Evolutionary conservation across 1,140 invertebrate genomes (phyloP), one percentile per base, ranked within the genome.

Genomic region (Manduca sexta): DNA sequence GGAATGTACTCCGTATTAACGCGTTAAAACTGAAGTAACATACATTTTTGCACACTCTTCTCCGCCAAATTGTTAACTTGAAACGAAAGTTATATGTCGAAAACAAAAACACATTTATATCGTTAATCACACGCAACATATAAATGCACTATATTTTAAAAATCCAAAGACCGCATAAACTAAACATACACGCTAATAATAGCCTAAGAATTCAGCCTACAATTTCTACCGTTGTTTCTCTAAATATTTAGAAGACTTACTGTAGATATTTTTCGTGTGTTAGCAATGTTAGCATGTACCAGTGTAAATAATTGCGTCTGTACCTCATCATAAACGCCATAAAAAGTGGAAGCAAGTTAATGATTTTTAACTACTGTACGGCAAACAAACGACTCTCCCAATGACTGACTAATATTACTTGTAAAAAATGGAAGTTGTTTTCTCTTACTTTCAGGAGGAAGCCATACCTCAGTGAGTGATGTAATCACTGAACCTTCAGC

Each of bases 391-490:
- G 26, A 12, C 30, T 30, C 10, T 30, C 12, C 13, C 18, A 17
- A 10, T 40, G 15, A 40, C 11, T 40, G 38, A 40, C 38, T 40
- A 11, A 17, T 11, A 16, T 40, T 12, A 18, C 16, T 10, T 7
- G 17, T 40, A 40, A 15, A 7, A 1, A 18, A 37, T 37, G 30
- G 8, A n/a, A 31, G 30, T 10, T 10, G 14, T n/a, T 26, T 30
- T 33, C 13, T 26, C 52, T 57, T 68, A 37, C 64, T 73, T 59
- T 10, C 69, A 84, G 80, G 78, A 82, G 65, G 80, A 82, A 65
- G 76, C 80, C 64, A 75, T 84, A 70, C 60, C 80, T 51, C 71
- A 84, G 55, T 84, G 52, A 78, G 65, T 44, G 66, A 61, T n/a
- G 56, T 55, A 33, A 48, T 45, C 40, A 62, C 52, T 39, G 57